Conservation (phyloP, 2,113 vertebrate species). For the Ameiurus melas region DNA sequence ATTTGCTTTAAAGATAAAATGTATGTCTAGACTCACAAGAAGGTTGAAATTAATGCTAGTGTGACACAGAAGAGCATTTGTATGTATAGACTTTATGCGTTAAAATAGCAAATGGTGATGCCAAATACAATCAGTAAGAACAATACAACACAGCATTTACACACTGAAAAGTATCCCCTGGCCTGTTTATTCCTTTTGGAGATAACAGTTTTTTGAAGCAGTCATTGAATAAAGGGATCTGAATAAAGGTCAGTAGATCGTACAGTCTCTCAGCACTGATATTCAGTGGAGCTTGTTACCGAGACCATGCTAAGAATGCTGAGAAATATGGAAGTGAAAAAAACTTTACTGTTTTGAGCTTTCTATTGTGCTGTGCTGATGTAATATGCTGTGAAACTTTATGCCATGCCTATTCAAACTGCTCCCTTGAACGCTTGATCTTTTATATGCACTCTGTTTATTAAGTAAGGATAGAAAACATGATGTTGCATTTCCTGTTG, state of each 20-base stretch:
- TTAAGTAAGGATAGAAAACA: neutral
- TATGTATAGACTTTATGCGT: constrained; percentile 1
- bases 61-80: constrained; percentile 1
- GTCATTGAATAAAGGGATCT: constrained; percentile 16
- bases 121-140: neutral
- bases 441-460: neutral
- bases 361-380: neutral
- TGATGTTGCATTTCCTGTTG: neutral
- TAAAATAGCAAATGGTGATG: neutral
- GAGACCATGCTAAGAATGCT: constrained; percentile 15
- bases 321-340: neutral
- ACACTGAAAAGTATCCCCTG: constrained; percentile 5
- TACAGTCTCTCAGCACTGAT: neutral
- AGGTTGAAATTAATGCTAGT: constrained; percentile 1
- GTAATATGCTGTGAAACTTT: neutral
- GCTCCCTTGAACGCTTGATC: neutral
- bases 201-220: constrained; percentile 8
- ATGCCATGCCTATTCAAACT: neutral
- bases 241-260: neutral
- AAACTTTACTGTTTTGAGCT: neutral
- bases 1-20: constrained; percentile 9
- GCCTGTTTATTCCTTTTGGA: neutral
- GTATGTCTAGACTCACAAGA: constrained; percentile 14
- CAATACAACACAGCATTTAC: constrained; percentile 18
- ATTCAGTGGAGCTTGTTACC: constrained; percentile 30